Evolutionary conservation across 1,140 invertebrate species (phyloP), one percentile per base, ranked within the genome.

Genomic region (Anthonomus grandis): DNA sequence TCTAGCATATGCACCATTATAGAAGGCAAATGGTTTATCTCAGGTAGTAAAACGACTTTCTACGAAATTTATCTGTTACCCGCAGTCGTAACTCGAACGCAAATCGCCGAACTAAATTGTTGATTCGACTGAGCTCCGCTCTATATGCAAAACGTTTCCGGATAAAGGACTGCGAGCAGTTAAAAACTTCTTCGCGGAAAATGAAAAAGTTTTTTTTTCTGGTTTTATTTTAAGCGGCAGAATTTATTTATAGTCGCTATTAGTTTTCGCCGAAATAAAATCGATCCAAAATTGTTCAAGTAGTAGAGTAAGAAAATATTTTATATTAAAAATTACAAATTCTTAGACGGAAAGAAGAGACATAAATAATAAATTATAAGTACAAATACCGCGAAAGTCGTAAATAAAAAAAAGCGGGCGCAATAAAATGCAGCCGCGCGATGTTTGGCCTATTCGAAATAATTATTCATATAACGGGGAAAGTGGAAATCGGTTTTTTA

Each of bases 391-490:
- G 39, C 53, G 38, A 52, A 46, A 21, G 53, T 31, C 47, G 60
- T 63, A 63, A 63, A 63, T 63, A 59, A 61, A 57, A 60, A 44
- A 47, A 47, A 47, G 38, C 49, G 34, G 41, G 24, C 27, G 59
- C 65, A 53, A 69, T 69, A 69, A 69, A 69, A 67, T 60, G 65
- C 67, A 69, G 67, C 67, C 65, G 67, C 64, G 62, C 45, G 59
- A 50, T 59, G 62, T 70, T 70, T 66, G 60, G 50, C 66, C 63
- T 56, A 67, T 67, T 67, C 66, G 62, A 65, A 66, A 64, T 65
- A 70, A 68, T 70, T 68, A 70, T 68, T 67, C 63, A 62, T n/a
- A n/a, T n/a, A 64, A 63, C 65, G 65, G 65, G 68, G 68, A 67
- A 70, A 70, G 63, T 67, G 44, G 57, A 57, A 67, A 68, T 67